Evolutionary conservation across 2,888 invertebrate species (phyloP), one percentile per base, ranked within the genome.

Genomic region (Sinohyriopsis cumingii): DNA sequence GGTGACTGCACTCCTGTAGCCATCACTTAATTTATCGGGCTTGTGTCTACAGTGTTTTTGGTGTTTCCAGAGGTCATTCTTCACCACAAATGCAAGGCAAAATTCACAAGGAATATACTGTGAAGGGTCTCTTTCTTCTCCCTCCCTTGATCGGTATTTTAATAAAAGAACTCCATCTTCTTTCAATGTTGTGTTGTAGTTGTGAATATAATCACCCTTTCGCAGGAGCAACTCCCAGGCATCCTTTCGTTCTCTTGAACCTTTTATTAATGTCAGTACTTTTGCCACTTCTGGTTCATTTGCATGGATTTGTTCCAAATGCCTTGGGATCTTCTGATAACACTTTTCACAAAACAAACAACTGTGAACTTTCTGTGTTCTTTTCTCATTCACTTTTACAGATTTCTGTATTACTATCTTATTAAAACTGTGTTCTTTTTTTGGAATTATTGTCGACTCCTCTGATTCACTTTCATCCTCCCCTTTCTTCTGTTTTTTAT

Each of bases 231-330:
- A 55, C 9, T 53, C 62, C 67, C 67, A 70, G 24, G 69, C 63
- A 25, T 66, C 53, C 64, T 65, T 63, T 64, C 73, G 63, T 56
- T 65, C 73, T 22, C 67, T 68, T 24, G 65, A 70, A 25, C 55
- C 55, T 59, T 73, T 70, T 59, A 24, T n/a, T 28, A 69, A 25
- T 12, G 45, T 60, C 4, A 68, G n/a, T 18, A 70, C 57, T 59
- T 54, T 70, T 9, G 73, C 73, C 54, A 73, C 71, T 63, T 73
- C 73, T n/a, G 19, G 19, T 63, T 73, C 73, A 55, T 65, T 56
- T 54, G 62, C n/a, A 63, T 73, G 73, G 25, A 45, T 25, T 25
- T 25, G 22, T 68, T 60, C 68, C 59, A 73, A 24, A 61, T 73
- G 73, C 25, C 73, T 67, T 59, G 70, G 24, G 33, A 71, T 19